Percentiles rank a stretch among this genome's conserved stretches.
These are phyloP conservation scores for Lagopus leucura DNA, from an alignment of 2,113 vertebrate species.

Conservation along the genomic window DNA sequence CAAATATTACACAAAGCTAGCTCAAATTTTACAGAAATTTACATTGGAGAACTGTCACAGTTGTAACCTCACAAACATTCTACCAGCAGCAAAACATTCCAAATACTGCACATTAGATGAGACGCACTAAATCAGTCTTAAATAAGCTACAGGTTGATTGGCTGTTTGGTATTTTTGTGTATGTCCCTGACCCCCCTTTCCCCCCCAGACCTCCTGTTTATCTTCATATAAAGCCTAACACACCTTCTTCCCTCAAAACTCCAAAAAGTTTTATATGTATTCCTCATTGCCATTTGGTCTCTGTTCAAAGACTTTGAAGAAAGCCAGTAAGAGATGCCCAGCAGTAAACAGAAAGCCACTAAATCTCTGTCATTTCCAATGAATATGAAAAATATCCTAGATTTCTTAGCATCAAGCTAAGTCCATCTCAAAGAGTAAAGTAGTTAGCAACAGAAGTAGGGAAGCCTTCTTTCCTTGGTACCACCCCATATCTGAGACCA, in stretches of 20 bases:
- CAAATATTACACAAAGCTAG: not conserved
- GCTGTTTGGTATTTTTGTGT: not conserved
- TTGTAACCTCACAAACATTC: not conserved
- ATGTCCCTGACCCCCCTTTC: too few relatives aligned
- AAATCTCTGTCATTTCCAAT: not conserved
- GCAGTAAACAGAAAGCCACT: not conserved
- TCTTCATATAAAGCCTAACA: not conserved
- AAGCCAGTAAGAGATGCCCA: not conserved
- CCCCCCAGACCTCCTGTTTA: not conserved
- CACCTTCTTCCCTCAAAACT: not conserved
- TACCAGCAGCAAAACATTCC: not conserved
- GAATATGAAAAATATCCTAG: not conserved
- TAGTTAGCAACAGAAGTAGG: not conserved
- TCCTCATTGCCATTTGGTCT: not conserved
- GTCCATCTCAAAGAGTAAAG: not conserved
- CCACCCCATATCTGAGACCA: not conserved
- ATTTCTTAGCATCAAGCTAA: not conserved
- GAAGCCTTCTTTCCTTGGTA: not conserved
- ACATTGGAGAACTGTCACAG: not conserved
- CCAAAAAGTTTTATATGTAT: not conserved
- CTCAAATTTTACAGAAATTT: conserved; percentile 1
- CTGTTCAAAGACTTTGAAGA: not conserved
- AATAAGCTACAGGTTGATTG: not conserved
- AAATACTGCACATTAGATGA: not conserved
- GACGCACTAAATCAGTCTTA: not conserved